Percentiles rank a stretch among this genome's conserved stretches.
phyloP scores from a whole-genome alignment of 2,113 vertebrate genomes.

The Sakesphorus luctuosus region DNA sequence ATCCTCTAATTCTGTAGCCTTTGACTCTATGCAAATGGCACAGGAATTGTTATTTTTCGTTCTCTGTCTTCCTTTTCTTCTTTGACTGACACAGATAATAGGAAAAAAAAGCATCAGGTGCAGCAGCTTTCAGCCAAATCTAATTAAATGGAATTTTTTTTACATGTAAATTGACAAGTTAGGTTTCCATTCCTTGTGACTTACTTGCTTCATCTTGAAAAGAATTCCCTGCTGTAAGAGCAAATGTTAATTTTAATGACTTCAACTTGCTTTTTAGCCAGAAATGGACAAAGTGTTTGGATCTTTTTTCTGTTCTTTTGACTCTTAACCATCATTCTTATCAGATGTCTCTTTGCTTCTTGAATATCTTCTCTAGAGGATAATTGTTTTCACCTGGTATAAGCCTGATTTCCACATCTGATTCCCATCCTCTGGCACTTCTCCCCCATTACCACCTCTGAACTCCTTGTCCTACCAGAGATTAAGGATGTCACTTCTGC shows the following conservation, averaged over 20 bases:
- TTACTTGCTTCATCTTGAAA: constrained; percentile 53
- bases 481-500: not conserved
- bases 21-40: not conserved
- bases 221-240: constrained; percentile 31
- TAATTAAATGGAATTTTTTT: constrained; percentile 67
- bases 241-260: constrained; percentile 59
- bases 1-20: not conserved
- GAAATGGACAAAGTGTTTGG: not conserved
- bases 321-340: not conserved
- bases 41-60: not conserved
- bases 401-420: not conserved
- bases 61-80: not conserved
- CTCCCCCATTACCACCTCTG: not conserved
- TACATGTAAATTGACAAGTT: constrained; percentile 59
- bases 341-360: not conserved
- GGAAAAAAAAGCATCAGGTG: not conserved
- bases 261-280: constrained; percentile 22
- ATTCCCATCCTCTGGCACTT: not conserved
- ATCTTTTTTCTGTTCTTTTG: not conserved
- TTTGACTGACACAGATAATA: constrained; percentile 9
- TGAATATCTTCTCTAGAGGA: not conserved
- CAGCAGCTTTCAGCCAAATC: constrained; percentile 47
- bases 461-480: not conserved
- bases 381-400: not conserved
- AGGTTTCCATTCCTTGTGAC: constrained; percentile 53